These are phyloP conservation scores for Phalloptychus januarius DNA, from an alignment of 2,797 vertebrate species.

Conservation along the genomic window DNA sequence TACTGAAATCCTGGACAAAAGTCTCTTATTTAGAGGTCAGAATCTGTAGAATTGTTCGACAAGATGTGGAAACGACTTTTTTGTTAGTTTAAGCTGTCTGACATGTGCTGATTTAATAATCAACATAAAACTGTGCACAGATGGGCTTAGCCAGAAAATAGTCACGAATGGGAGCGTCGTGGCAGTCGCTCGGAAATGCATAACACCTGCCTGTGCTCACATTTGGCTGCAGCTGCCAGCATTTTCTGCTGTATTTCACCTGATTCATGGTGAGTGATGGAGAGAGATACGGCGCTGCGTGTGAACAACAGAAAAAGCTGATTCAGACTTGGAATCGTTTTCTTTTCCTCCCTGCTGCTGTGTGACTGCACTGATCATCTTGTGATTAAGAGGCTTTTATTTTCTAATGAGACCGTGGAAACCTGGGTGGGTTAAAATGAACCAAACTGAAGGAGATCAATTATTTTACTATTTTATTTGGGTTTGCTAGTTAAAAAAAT, in stretches of 20 bases:
- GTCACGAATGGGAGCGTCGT: not conserved
- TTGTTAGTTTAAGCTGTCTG: not conserved
- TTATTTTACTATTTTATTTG: not conserved
- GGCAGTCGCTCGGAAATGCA: not conserved
- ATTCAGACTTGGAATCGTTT: not conserved
- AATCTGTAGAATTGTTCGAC: not conserved
- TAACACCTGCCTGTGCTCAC: not conserved
- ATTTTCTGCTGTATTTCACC: not conserved
- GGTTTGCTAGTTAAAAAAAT: not conserved
- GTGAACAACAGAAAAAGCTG: not conserved
- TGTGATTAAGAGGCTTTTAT: not conserved
- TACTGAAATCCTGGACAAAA: not conserved
- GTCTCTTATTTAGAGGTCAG: not conserved
- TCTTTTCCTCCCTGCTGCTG: not conserved
- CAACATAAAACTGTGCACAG: not conserved
- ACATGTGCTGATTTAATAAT: not conserved
- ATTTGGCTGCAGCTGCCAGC: not conserved
- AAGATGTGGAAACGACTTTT: not conserved
- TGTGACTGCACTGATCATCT: not conserved
- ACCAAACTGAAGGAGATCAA: not conserved
- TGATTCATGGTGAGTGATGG: not conserved
- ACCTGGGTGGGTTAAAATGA: not conserved
- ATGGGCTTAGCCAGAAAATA: not conserved
- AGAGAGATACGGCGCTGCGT: not conserved
- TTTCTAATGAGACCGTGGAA: not conserved